Evolutionary conservation across 1,140 invertebrate genomes (phyloP), one percentile per base, ranked within the genome.

Genomic region (Augochlora pura): DNA sequence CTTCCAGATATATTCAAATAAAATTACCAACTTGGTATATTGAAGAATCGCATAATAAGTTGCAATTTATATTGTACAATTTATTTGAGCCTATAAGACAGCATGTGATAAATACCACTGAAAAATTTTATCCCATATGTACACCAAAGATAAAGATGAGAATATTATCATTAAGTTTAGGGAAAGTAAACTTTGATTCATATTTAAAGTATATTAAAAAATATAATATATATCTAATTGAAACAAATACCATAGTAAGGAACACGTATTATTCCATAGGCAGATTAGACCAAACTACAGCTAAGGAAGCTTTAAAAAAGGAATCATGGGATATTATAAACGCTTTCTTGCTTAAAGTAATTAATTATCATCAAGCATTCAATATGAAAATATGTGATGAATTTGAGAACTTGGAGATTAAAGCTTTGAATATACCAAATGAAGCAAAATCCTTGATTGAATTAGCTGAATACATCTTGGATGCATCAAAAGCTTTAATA

Each of bases 391-490:
- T 93, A 64, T 91, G 90, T 39, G 63, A 32, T 16, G 88, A 91
- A 70, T 92, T 93, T 64, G 89, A 92, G 63, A 62, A 73, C 14
- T 60, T 93, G 6, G 86, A 89, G 79, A 80, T 77, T 18, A 84
- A 82, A 66, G 90, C 92, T 0, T 64, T 93, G 2, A 83, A 91
- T 49, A 87, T 93, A n/a, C 94, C 94, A 9, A 89, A 90, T 54
- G 91, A 92, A 60, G 93, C 94, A 6, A 91, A 92, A 67, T 92
- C 92, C 4, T 81, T 94, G 39, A 92, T 94, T 60, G 91, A 93
- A 49, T 84, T 94, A 25, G 93, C 87, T 6, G 92, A 94, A 46
- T 94, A 92, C 62, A 91, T 94, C 73, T 86, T 91, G 12, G 73
- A 89, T 23, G 93, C 92, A 14, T 92, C 91, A 0, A 93, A 91